Conservation (phyloP, 2,113 vertebrate genomes). For the Anhinga rufa region DNA sequence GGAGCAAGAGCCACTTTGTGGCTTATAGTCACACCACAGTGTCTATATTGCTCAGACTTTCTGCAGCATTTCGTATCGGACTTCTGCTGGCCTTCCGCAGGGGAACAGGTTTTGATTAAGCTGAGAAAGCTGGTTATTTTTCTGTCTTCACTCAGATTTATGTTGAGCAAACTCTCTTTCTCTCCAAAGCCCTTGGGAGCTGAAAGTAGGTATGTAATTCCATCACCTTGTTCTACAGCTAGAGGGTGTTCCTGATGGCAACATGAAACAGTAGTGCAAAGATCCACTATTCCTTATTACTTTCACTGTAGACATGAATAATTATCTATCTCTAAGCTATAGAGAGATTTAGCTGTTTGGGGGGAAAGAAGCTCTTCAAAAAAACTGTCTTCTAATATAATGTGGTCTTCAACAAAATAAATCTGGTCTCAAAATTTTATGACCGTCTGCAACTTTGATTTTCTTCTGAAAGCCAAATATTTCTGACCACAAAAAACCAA, state of each 20-base stretch:
- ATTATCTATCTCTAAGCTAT: background rate
- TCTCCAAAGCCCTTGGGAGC: background rate
- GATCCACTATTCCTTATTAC: background rate
- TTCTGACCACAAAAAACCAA: background rate
- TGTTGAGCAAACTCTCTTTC: background rate
- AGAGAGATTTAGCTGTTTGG: background rate
- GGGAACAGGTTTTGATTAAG: background rate
- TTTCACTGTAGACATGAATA: background rate
- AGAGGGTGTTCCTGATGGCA: background rate
- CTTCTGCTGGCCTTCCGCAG: background rate
- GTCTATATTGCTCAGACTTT: background rate
- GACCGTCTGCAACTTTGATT: background rate
- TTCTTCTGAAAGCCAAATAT: background rate
- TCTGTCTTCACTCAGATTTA: background rate
- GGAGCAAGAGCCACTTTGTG: background rate
- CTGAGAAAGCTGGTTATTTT: background rate
- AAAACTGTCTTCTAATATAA: background rate
- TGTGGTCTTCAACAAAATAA: background rate
- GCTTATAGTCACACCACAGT: background rate
- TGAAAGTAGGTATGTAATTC: background rate
- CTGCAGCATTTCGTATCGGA: background rate
- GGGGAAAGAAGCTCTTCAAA: background rate
- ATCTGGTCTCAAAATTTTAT: background rate
- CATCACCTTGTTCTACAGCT: background rate
- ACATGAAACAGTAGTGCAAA: background rate